A percentile compares a stretch with the other conserved stretches of the same genome.
Evolutionary conservation across 2,113 vertebrate species (phyloP).

Genomic region (Strigops habroptila): DNA sequence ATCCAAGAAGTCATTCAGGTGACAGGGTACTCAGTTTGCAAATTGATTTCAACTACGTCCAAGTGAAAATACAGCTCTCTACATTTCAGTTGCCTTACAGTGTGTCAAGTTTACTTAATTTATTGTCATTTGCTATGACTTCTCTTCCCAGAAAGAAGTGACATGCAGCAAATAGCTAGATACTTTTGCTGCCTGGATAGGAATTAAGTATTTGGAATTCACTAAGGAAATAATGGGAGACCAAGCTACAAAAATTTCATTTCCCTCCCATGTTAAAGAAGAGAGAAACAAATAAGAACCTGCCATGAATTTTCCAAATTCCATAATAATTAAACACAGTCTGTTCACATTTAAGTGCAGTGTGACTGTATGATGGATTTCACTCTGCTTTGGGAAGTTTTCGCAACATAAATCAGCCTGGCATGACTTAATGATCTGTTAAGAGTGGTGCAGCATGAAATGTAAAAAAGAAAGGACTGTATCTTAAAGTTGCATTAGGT

Average conservation of each 20-base stretch:
- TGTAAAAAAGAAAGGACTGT: slow-evolving; percentile 23
- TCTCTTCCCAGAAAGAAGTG: background rate
- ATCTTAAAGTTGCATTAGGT: background rate
- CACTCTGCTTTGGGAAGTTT: slow-evolving; percentile 30
- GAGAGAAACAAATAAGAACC: background rate
- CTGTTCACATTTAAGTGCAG: slow-evolving; percentile 22
- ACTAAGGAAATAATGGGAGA: background rate
- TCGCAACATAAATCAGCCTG: slow-evolving; percentile 34
- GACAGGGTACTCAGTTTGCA: background rate
- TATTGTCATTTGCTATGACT: background rate
- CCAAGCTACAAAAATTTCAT: background rate
- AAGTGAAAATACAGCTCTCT: background rate
- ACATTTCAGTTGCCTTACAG: background rate
- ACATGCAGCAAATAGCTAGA: background rate
- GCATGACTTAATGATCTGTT: slow-evolving; percentile 5
- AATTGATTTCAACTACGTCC: background rate
- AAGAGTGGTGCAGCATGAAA: background rate
- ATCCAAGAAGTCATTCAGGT: background rate
- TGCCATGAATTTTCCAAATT: slow-evolving; percentile 9
- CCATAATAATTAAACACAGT: slow-evolving; percentile 14
- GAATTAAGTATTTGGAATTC: background rate
- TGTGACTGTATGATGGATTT: slow-evolving; percentile 41
- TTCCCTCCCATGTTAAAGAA: background rate
- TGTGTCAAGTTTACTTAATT: background rate
- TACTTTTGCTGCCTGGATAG: background rate